Evolutionary conservation across 2,888 invertebrate species (phyloP), one percentile per base, ranked within the genome.

Genomic region (Limnephilus rhombicus): DNA sequence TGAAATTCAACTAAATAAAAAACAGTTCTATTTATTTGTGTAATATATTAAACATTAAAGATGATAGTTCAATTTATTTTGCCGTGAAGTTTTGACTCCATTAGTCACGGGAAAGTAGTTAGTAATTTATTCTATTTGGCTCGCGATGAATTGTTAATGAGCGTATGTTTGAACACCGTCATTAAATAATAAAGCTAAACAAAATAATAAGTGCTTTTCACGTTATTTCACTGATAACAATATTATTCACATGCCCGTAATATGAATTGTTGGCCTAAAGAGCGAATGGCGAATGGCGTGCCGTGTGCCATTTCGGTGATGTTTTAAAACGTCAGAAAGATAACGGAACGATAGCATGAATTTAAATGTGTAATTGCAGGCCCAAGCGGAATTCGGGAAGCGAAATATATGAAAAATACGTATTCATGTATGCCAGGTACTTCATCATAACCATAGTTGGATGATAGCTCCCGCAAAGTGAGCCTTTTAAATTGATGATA

Each of bases 301-400:
- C 92, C 68, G 89, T 89, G 15, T 85, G 92, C 88, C 80, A 80
- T 91, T 92, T 85, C 81, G 37, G 92, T 80, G 91, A 92, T 93
- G 89, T 90, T 93, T 93, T 89, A 92, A 93, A 92, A 92, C 87
- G 92, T 91, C 93, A 92, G 80, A 90, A 93, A 93, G 93, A 93
- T 93, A 93, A 93, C 93, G 90, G 24, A 92, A 92, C 92, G 91
- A 90, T 91, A 92, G 91, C 91, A 91, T 91, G 92, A 93, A 93
- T 93, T 93, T 93, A 91, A 93, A 93, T 93, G 92, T 92, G 92
- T 93, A 93, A 92, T 93, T 93, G 93, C 90, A 80, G 85, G 89
- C 53, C 91, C 18, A 90, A 90, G 88, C 68, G 80, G 88, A 80
- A 88, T 80, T 68, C 24, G 88, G 37, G 68, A 80, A 68, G 7